Conservation (phyloP, 2,888 invertebrate genomes). For the Malthinus seriepunctatus region DNA sequence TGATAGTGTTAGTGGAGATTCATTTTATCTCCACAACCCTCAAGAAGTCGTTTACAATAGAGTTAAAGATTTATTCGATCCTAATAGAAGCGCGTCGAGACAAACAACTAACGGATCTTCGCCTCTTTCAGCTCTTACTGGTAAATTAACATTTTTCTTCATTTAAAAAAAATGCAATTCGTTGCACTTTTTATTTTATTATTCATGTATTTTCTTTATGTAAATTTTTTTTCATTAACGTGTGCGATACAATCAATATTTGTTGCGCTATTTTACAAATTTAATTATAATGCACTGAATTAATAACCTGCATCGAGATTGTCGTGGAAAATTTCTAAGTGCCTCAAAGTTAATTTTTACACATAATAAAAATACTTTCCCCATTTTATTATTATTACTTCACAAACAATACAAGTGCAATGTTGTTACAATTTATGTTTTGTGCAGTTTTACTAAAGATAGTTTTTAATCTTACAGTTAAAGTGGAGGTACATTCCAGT, state of each 20-base stretch:
- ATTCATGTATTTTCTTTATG: background rate
- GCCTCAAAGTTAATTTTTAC: background rate
- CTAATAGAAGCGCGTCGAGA: conserved; percentile 49
- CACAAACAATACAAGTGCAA: no score
- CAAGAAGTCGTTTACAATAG: conserved; percentile 81
- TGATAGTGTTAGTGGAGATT: conserved; percentile 63
- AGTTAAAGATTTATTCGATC: conserved; percentile 80
- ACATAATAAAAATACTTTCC: no score
- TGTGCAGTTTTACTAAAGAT: background rate
- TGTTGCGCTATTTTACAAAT: conserved; percentile 5
- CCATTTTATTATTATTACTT: background rate
- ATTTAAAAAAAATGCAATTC: background rate
- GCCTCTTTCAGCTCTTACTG: conserved; percentile 55
- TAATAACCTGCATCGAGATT: conserved; percentile 8
- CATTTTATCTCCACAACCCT: conserved; percentile 84
- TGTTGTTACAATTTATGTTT: background rate
- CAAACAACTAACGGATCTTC: conserved; percentile 29
- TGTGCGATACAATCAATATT: conserved; percentile 7
- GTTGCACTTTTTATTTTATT: no score
- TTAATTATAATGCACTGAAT: conserved; percentile 10
- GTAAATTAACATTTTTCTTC: conserved; percentile 36
- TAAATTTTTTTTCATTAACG: background rate
- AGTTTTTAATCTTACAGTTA: conserved; percentile 61
- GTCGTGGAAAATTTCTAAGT: conserved; percentile 3
- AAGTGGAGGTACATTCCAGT: conserved; percentile 85